These are phyloP conservation scores for Nephrotoma appendiculata DNA, from an alignment of 2,888 invertebrate genomes.

Conservation along the genomic window DNA sequence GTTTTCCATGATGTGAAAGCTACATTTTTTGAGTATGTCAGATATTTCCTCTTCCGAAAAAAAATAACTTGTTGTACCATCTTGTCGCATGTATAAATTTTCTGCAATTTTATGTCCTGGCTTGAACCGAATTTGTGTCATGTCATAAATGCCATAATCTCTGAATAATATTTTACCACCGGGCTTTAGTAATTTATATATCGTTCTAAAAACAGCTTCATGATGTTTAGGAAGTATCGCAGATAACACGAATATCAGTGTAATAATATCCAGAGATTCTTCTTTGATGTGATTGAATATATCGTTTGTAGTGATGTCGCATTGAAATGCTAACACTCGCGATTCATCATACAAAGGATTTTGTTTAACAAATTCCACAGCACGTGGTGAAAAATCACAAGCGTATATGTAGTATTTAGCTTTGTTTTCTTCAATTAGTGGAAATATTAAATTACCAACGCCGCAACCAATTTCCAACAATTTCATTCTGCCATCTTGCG, in stretches of 20 bases:
- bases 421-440: conserved; percentile 62
- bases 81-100: conserved; percentile 90
- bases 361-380: conserved; percentile 68
- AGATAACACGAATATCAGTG: conserved; percentile 89
- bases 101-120: conserved; percentile 84
- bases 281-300: conserved; percentile 40
- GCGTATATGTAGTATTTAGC: conserved; percentile 61
- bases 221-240: conserved; percentile 84
- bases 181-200: conserved; percentile 48
- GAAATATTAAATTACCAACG: conserved; percentile 93
- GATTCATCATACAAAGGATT: conserved; percentile 48
- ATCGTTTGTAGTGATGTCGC: conserved; percentile 63
- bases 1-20: conserved; percentile 54
- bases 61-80: conserved; percentile 85
- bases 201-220: conserved; percentile 42
- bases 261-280: conserved; percentile 58
- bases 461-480: conserved; percentile 87
- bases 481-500: conserved; percentile 30
- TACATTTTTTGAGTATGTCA: conserved; percentile 47
- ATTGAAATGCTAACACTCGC: conserved; percentile 63
- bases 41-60: conserved; percentile 58
- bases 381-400: conserved; percentile 87
- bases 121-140: conserved; percentile 90
- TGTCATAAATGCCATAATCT: conserved; percentile 91
- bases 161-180: conserved; percentile 76